Percentiles rank a stretch among this genome's conserved stretches.
These are phyloP conservation scores for Pycnonotus jocosus DNA, from an alignment of 2,113 vertebrate genomes.

Conservation along the genomic window DNA sequence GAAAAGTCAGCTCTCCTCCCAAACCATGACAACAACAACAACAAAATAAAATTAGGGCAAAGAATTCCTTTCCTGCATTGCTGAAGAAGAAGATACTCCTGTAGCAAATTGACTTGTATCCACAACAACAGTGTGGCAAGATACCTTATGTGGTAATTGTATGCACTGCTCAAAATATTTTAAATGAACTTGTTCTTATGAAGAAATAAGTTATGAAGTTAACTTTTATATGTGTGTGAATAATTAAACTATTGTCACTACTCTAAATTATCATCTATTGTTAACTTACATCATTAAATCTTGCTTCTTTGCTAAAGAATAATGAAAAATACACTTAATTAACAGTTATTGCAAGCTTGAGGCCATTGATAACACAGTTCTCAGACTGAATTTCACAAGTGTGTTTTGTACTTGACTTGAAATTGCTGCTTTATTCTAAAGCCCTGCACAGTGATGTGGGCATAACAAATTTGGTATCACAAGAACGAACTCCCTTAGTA, in stretches of 20 bases:
- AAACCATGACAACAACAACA: not conserved
- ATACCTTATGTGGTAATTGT: conserved; percentile 57
- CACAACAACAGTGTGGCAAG: conserved; percentile 57
- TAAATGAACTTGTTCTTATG: conserved; percentile 73
- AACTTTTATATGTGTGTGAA: conserved; percentile 78
- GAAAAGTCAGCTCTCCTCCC: not conserved
- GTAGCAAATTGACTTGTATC: conserved; percentile 63
- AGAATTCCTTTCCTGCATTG: not conserved
- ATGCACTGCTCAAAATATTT: conserved; percentile 75
- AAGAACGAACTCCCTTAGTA: conserved; percentile 35
- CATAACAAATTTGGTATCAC: conserved; percentile 28
- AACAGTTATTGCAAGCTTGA: conserved; percentile 77
- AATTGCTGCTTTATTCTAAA: conserved; percentile 56
- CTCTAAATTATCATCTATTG: conserved; percentile 82
- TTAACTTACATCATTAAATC: conserved; percentile 81
- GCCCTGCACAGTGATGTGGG: conserved; percentile 19
- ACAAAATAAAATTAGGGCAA: not conserved
- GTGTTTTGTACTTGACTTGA: conserved; percentile 66
- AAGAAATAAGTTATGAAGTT: conserved; percentile 79
- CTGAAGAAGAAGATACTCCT: conserved; percentile 23
- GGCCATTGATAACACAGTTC: conserved; percentile 76
- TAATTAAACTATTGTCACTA: conserved; percentile 83
- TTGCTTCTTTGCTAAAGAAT: conserved; percentile 78
- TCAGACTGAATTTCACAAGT: conserved; percentile 72
- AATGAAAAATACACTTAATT: conserved; percentile 83